Percentiles rank a stretch among this genome's conserved stretches.
phyloP scores from a whole-genome alignment of 2,113 vertebrate genomes.

The Gallinago undulata region DNA sequence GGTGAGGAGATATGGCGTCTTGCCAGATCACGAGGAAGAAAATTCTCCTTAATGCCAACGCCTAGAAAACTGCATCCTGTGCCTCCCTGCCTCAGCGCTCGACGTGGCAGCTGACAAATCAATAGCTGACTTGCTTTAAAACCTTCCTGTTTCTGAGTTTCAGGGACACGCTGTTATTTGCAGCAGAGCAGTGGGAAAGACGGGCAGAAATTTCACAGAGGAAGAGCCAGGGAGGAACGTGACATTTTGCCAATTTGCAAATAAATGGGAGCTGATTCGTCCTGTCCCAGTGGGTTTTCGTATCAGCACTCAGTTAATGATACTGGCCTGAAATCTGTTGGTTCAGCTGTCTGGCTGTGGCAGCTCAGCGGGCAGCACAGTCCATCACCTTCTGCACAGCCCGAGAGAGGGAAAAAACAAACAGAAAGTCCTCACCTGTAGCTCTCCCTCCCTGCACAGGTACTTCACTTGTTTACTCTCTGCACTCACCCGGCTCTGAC shows the following conservation, averaged over 20 bases:
- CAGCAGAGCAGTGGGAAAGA: slow-evolving; percentile 13
- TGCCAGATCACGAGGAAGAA: neutral
- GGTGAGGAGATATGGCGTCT: neutral
- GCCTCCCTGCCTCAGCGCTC: neutral
- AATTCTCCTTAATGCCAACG: neutral
- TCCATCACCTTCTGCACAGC: neutral
- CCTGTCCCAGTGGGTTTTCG: neutral
- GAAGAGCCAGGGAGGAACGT: neutral
- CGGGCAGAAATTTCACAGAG: neutral
- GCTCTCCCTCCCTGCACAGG: neutral
- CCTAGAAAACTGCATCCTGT: slow-evolving; percentile 3
- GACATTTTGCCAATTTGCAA: slow-evolving; percentile 6
- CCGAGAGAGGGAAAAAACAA: neutral
- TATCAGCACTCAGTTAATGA: slow-evolving; percentile 7
- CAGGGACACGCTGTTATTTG: neutral
- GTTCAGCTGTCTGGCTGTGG: slow-evolving; percentile 32
- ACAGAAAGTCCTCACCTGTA: neutral
- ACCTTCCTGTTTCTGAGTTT: neutral
- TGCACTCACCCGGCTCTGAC: neutral
- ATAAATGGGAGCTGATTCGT: slow-evolving; percentile 55
- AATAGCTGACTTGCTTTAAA: neutral
- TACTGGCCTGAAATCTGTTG: slow-evolving; percentile 21
- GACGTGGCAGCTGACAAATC: neutral
- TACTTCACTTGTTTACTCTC: neutral
- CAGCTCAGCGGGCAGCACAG: neutral